Evolutionary conservation across 2,797 vertebrate species (phyloP), one percentile per base, ranked within the genome.

Genomic region (Catamblyrhynchus diadema): DNA sequence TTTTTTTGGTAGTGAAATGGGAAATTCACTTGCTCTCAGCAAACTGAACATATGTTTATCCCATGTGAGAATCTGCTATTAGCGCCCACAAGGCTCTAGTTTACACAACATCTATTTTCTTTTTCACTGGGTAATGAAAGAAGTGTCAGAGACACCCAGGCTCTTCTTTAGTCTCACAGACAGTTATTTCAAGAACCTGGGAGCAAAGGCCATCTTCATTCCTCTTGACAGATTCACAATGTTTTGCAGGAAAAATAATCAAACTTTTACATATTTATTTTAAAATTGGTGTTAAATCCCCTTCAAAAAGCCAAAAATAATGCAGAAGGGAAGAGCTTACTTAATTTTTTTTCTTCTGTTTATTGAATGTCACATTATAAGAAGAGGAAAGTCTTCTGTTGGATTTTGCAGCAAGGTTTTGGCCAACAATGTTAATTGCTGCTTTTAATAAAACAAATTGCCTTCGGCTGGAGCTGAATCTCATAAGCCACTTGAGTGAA

Each of bases 21-120:
- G 93, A 94, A 93, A 94, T 91, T 81, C 0, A 0, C 48, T 95
- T 92, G 77, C 94, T 96, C 70, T 81, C 62, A 96, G 86, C 93
- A 88, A 93, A 88, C 28, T 21, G 61, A 96, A 88, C 95, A 96
- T 95, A 95, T 94, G 93, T 95, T 95, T 95, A 90, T 86, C 90
- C 86, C 90, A 88, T 95, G 94, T 95, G 95, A 95, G 92, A 95
- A 95, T 90, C 95, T 96, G 94, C 90, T 93, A 92, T 93, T 95
- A 83, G 73, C 56, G 3, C 93, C 95, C 77, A 94, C 93, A 86
- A 90, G 85, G 77, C 84, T 92, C 82, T 57, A 95, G 94, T 96
- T 96, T 94, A 95, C 83, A 95, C 88, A 95, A 91, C 90, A 94
- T 91, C 92, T 88, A 88, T 96, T 95, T 96, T 93, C 81, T 86